A percentile compares a stretch with the other conserved stretches of the same genome.
These are phyloP conservation scores for Uloborus plumipes DNA, from an alignment of 2,888 invertebrate species.

Conservation along the genomic window DNA sequence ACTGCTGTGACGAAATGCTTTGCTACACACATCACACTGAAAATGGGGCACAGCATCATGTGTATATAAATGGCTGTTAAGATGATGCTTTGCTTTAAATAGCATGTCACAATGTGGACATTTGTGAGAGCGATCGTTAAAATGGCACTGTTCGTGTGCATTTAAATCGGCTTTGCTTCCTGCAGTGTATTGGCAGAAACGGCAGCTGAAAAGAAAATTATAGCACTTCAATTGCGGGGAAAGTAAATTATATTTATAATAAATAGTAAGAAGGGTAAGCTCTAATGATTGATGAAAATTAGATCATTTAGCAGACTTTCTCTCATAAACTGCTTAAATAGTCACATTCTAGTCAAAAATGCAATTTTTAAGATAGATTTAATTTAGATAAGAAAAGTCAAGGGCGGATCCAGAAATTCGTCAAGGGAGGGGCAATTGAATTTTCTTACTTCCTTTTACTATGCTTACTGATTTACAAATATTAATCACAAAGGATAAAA, in stretches of 20 bases:
- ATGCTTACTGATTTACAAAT: too few species aligned
- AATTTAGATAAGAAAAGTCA: too few species aligned
- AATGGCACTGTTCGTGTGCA: conserved; percentile 21
- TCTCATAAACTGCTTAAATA: too few species aligned
- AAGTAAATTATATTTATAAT: neutral
- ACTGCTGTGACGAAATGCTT: conserved; percentile 44
- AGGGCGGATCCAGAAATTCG: too few species aligned
- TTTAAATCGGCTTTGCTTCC: neutral
- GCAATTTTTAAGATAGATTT: too few species aligned
- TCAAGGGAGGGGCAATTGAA: too few species aligned
- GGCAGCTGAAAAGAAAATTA: conserved; percentile 21
- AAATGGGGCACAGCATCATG: conserved; percentile 36
- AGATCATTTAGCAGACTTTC: too few species aligned
- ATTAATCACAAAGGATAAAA: too few species aligned
- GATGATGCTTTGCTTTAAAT: conserved; percentile 19
- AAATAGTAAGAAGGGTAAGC: neutral
- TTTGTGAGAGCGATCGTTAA: neutral
- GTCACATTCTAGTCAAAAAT: too few species aligned
- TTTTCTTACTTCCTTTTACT: too few species aligned
- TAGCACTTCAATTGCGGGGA: neutral
- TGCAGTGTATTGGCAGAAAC: conserved; percentile 14
- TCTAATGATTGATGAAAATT: neutral
- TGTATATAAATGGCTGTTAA: conserved; percentile 45
- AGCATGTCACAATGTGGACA: conserved; percentile 30
- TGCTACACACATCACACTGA: conserved; percentile 16